Conservation (phyloP, 2,797 vertebrate genomes). For the Octomys mimax region DNA sequence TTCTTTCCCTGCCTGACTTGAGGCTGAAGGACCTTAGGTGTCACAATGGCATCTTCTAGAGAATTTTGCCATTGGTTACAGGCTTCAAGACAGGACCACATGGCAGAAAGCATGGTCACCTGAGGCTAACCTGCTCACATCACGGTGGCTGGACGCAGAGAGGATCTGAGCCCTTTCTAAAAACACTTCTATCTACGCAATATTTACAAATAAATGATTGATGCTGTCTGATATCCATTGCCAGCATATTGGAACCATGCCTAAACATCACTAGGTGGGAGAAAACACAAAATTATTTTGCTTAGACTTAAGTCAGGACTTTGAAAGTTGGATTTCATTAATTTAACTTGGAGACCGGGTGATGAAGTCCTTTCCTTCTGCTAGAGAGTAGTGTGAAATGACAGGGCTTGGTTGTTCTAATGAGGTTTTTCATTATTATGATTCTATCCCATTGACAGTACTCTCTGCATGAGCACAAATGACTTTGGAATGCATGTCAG, state of each 20-base stretch:
- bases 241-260: not conserved
- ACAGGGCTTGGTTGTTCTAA: not conserved
- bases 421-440: constrained; percentile 1
- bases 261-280: constrained; percentile 38
- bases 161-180: not conserved
- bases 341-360: constrained; percentile 13
- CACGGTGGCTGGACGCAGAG: not conserved
- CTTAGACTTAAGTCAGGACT: not conserved
- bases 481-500: not conserved
- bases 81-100: not conserved
- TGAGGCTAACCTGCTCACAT: not conserved
- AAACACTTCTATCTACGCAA: constrained; percentile 29
- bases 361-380: not conserved
- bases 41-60: not conserved
- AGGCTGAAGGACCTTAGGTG: not conserved
- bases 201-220: not conserved
- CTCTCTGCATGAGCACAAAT: not conserved
- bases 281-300: not conserved
- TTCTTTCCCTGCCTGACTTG: not conserved
- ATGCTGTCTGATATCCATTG: constrained; percentile 22
- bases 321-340: constrained; percentile 49
- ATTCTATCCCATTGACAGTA: not conserved
- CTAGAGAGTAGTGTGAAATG: not conserved
- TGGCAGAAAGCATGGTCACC: not conserved
- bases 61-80: not conserved